Base-by-base conservation (phyloP, 2,888 invertebrate genomes). In the Ophioninae sp. region DNA sequence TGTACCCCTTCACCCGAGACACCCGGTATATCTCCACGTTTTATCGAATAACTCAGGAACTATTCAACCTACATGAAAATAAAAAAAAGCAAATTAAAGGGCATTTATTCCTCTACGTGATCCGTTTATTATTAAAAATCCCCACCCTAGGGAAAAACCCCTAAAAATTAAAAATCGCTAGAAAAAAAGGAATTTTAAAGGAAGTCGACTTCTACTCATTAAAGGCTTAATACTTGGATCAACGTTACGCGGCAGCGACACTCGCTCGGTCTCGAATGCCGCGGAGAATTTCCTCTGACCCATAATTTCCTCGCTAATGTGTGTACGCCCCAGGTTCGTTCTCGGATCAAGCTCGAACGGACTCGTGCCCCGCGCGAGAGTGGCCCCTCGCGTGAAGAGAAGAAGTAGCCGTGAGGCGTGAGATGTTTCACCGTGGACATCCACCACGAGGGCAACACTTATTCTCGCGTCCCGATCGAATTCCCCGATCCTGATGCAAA, bases 401-500 rank as follows among this genome's bases (percentile, higher is more conserved):
- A 71, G 81, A 84, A 81, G 84, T 83, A 82, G 81, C 84, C 84
- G 81, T 79, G 80, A 81, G 81, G 78, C 76, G 82, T 78, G 82
- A 44, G 44, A 84, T 86, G 83, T 85, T 86, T 64, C 37, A 58
- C 63, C 8, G 58, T 51, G 65, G 56, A 72, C 65, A 30, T 79
- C 72, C 30, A 65, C 71, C 44, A 73, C 41, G 73, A 73, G 79
- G 63, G 67, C 77, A 76, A 79, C 81, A 73, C 75, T 81, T 79
- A 79, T 81, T 81, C 84, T 83, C 76, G 68, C 67, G 83, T 69
- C 72, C 82, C 82, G 86, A 86, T 86, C 83, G 85, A 82, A 85
- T 86, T 83, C 84, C 75, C 82, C 81, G 85, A 84, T 86, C 79
- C 78, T 79, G 85, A 84, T 85, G 84, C 85, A 84, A 86, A 86